Evolutionary conservation across 2,888 invertebrate species (phyloP).

Genomic region (Malthinus flaveolus): DNA sequence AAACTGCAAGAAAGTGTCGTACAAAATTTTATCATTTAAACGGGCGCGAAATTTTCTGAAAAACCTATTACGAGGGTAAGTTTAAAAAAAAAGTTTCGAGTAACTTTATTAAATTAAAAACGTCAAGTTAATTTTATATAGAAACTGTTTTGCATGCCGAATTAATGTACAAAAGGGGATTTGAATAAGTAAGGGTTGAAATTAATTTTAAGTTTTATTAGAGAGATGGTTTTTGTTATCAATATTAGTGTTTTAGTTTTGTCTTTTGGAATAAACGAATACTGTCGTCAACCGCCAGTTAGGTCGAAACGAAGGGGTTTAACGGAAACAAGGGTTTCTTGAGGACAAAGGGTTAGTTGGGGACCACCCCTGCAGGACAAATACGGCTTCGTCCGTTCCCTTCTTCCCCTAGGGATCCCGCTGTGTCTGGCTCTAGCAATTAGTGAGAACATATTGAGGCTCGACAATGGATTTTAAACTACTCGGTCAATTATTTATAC

Average conservation of each 20-base stretch:
- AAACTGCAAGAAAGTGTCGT: constrained; percentile 13
- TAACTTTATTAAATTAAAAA: constrained; percentile 2
- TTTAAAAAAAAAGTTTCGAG: neutral
- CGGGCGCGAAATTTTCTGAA: neutral
- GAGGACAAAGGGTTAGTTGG: constrained; percentile 46
- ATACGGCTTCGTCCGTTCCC: constrained; percentile 36
- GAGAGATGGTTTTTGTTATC: constrained; percentile 14
- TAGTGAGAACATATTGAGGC: constrained; percentile 40
- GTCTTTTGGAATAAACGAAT: constrained; percentile 12
- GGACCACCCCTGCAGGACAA: constrained; percentile 42
- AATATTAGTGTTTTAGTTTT: constrained; percentile 10
- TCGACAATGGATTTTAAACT: constrained; percentile 35
- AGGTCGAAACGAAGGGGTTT: constrained; percentile 31
- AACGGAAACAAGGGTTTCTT: constrained; percentile 41
- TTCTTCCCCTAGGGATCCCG: constrained; percentile 31
- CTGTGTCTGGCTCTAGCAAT: constrained; percentile 38
- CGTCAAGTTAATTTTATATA: neutral
- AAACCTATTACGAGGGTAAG: neutral
- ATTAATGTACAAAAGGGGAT: too few species aligned
- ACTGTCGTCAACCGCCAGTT: constrained; percentile 27
- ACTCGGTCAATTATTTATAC: constrained; percentile 9
- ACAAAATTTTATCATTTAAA: neutral
- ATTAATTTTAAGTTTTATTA: constrained; percentile 1
- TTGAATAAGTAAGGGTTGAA: constrained; percentile 2
- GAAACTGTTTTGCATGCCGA: neutral